Evolutionary conservation across 2,888 invertebrate species (phyloP).

Genomic region (Tinea pellionella): DNA sequence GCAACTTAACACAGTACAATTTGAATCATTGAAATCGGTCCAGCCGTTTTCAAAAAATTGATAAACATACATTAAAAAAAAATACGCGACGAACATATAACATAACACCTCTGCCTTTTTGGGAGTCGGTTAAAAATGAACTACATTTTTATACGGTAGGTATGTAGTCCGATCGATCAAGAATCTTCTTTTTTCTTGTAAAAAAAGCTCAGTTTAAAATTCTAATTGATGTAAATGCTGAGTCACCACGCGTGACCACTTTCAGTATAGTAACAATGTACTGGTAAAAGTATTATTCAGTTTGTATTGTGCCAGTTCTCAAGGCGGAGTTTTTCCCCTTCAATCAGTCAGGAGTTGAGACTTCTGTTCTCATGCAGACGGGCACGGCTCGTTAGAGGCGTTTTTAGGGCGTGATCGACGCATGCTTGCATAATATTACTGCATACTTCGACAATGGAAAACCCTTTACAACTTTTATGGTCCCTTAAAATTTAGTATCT

Average conservation of each 20-base stretch:
- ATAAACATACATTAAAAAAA: too few species aligned
- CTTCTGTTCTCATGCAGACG: conserved; percentile 53
- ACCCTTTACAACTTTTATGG: conserved; percentile 1
- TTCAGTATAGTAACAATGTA: not conserved
- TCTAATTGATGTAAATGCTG: too few species aligned
- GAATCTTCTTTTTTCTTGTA: too few species aligned
- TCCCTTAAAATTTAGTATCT: not conserved
- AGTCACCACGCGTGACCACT: not conserved
- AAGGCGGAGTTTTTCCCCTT: not conserved
- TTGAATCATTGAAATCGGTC: too few species aligned
- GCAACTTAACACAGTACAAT: too few species aligned
- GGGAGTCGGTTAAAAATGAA: too few species aligned
- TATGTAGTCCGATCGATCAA: too few species aligned
- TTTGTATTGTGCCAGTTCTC: not conserved
- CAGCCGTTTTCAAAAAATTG: too few species aligned
- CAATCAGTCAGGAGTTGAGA: conserved; percentile 23
- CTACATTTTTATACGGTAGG: too few species aligned
- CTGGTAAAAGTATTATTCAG: not conserved
- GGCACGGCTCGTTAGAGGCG: conserved; percentile 49
- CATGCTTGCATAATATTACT: conserved; percentile 56
- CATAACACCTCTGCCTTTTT: too few species aligned
- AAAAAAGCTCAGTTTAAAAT: too few species aligned
- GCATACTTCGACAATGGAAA: not conserved
- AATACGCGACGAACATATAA: too few species aligned
- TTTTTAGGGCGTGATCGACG: conserved; percentile 63